phyloP scores from a whole-genome alignment of 2,888 invertebrate genomes.

The Pocota personata region DNA sequence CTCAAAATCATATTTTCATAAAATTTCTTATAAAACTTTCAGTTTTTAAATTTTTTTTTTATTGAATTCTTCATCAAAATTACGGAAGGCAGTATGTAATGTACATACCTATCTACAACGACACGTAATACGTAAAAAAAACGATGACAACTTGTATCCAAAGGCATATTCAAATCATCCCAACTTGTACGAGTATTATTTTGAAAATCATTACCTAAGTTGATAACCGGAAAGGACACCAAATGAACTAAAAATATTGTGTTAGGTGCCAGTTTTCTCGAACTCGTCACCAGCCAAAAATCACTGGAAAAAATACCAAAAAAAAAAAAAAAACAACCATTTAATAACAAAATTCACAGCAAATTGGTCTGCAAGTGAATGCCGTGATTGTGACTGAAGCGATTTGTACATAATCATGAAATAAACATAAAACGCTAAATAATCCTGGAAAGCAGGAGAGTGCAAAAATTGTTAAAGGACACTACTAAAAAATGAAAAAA shows the following conservation, averaged over 20 bases:
- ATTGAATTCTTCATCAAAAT: too few species aligned
- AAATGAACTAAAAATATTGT: neutral
- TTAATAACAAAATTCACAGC: neutral
- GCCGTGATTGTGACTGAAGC: neutral
- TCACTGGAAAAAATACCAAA: neutral
- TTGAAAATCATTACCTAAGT: neutral
- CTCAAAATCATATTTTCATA: too few species aligned
- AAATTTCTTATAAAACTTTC: too few species aligned
- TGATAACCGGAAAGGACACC: neutral
- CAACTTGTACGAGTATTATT: neutral
- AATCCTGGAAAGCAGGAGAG: conserved; percentile 14
- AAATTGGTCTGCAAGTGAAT: neutral
- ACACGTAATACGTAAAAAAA: neutral
- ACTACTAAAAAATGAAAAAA: neutral
- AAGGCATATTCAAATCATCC: neutral
- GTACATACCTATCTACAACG: neutral
- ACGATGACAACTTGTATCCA: neutral
- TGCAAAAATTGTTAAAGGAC: conserved; percentile 10
- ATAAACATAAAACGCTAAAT: conserved; percentile 10
- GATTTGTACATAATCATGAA: conserved; percentile 7
- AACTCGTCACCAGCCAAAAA: neutral
- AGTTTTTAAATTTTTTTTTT: too few species aligned
- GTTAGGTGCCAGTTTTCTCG: neutral
- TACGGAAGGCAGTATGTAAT: too few species aligned
- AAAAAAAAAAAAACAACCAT: neutral